A percentile compares a stretch with the other conserved stretches of the same genome.
phyloP scores from a whole-genome alignment of 2,797 vertebrate species.

The Uromys caudimaculatus region DNA sequence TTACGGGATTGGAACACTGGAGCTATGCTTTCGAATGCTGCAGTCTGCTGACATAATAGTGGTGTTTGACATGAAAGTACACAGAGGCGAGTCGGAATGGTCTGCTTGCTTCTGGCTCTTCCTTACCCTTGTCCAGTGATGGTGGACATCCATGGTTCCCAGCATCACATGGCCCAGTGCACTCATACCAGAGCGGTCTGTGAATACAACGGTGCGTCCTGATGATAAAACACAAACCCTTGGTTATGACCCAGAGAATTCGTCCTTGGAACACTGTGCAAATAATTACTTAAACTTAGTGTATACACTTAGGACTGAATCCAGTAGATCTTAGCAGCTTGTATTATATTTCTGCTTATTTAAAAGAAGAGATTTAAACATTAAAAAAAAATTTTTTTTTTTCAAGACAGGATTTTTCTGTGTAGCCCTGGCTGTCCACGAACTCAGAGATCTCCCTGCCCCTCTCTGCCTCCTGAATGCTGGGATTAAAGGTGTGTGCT shows the following conservation, averaged over 20 bases:
- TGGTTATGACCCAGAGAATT: constrained; percentile 36
- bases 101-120: background rate
- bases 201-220: constrained; percentile 95
- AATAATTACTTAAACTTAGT: background rate
- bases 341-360: background rate
- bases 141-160: constrained; percentile 97
- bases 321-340: background rate
- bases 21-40: background rate
- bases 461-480: no score
- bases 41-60: background rate
- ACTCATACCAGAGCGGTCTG: constrained; percentile 96
- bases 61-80: background rate
- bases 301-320: background rate
- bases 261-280: background rate
- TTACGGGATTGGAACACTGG: background rate
- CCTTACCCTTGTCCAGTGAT: constrained; percentile 96
- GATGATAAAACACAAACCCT: constrained; percentile 71
- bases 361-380: constrained; percentile 3
- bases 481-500: background rate
- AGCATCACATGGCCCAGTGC: constrained; percentile 95
- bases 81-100: background rate
- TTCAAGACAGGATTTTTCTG: background rate
- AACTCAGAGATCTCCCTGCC: background rate
- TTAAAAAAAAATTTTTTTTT: background rate
- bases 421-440: background rate